Evolutionary conservation across 2,888 invertebrate genomes (phyloP).

Genomic region (Ceramica pisi): DNA sequence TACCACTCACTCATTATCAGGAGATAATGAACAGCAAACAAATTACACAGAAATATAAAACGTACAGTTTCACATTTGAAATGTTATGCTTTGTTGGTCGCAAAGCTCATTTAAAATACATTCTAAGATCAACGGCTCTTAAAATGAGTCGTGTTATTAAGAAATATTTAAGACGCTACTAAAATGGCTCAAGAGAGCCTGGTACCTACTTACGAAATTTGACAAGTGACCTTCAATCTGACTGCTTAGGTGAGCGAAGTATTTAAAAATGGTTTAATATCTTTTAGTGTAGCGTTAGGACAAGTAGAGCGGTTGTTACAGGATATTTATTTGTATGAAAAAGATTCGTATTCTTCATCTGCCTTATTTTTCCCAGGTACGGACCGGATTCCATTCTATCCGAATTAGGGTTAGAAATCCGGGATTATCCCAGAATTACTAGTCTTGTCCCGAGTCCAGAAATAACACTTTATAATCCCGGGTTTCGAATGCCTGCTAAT

Average conservation of each 20-base stretch:
- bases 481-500: too few species aligned
- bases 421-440: too few species aligned
- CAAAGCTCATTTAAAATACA: constrained; percentile 16
- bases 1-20: constrained; percentile 37
- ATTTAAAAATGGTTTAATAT: constrained; percentile 23
- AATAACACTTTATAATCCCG: too few species aligned
- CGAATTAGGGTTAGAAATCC: too few species aligned
- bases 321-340: too few species aligned
- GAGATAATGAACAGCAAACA: constrained; percentile 40
- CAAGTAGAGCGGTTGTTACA: too few species aligned
- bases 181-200: constrained; percentile 19
- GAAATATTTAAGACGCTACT: constrained; percentile 29
- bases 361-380: too few species aligned
- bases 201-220: constrained; percentile 23
- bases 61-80: constrained; percentile 11
- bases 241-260: not conserved
- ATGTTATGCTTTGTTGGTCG: constrained; percentile 34
- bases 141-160: constrained; percentile 8
- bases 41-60: constrained; percentile 11
- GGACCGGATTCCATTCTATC: too few species aligned
- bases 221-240: constrained; percentile 20
- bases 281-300: not conserved
- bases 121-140: constrained; percentile 11
- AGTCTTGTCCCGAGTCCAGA: too few species aligned
- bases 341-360: too few species aligned